phyloP scores from a whole-genome alignment of 2,797 vertebrate genomes.

The Triplophysa yarkandensis region DNA sequence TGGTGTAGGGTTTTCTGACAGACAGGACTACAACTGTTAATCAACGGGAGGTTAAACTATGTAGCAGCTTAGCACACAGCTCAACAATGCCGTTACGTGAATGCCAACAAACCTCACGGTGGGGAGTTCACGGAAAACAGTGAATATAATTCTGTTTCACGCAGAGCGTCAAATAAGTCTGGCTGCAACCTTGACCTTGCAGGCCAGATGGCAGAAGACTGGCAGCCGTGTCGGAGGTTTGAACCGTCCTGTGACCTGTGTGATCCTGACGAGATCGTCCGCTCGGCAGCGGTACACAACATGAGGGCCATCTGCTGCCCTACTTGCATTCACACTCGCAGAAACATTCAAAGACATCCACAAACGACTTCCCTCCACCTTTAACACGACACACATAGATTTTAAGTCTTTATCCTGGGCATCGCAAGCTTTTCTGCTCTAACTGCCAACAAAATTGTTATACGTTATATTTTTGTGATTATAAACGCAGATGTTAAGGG shows the following conservation, averaged over 20 bases:
- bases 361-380: not conserved
- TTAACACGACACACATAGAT: not conserved
- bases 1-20: slow-evolving; percentile 24
- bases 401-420: not conserved
- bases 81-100: slow-evolving; percentile 38
- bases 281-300: slow-evolving; percentile 50
- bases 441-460: not conserved
- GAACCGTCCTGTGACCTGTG: slow-evolving; percentile 66
- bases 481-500: not conserved
- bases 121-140: slow-evolving; percentile 44
- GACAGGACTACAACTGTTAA: slow-evolving; percentile 53
- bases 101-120: slow-evolving; percentile 51
- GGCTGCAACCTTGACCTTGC: slow-evolving; percentile 56
- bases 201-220: slow-evolving; percentile 60
- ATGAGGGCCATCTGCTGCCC: slow-evolving; percentile 62
- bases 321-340: slow-evolving; percentile 53
- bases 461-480: not conserved
- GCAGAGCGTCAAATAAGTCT: slow-evolving; percentile 59
- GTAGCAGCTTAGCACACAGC: slow-evolving; percentile 48
- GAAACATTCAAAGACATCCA: slow-evolving; percentile 42
- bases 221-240: slow-evolving; percentile 58
- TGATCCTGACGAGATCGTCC: slow-evolving; percentile 61
- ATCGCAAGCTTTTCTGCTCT: slow-evolving; percentile 5
- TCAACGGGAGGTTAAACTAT: slow-evolving; percentile 56
- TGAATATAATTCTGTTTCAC: slow-evolving; percentile 52